Conservation (phyloP, 2,888 invertebrate species). For the Archips crataeganus region DNA sequence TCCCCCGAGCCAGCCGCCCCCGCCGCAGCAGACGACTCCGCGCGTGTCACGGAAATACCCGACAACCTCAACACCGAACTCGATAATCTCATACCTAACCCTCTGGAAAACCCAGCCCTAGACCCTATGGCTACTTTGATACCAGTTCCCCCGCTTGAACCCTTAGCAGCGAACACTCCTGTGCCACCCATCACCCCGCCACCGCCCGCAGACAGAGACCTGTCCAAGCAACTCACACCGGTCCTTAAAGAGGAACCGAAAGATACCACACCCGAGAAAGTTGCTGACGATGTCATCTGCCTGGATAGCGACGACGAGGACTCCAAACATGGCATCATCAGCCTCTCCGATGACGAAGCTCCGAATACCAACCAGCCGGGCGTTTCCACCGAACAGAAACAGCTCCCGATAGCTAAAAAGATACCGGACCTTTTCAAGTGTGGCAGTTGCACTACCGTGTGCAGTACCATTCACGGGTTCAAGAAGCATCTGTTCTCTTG, state of each 20-base stretch:
- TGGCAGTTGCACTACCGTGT: constrained; percentile 54
- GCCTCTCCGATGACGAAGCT: constrained; percentile 58
- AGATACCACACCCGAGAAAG: constrained; percentile 44
- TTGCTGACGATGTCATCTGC: constrained; percentile 57
- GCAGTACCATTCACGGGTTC: constrained; percentile 52
- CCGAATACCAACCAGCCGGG: constrained; percentile 6
- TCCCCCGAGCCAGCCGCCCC: constrained; percentile 31
- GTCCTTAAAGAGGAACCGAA: constrained; percentile 57
- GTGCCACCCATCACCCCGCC: constrained; percentile 31
- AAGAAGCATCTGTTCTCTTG: constrained; percentile 58
- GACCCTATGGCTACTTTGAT: constrained; percentile 23
- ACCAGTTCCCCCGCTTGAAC: constrained; percentile 16
- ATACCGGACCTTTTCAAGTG: constrained; percentile 57
- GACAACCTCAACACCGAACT: background rate
- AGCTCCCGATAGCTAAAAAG: constrained; percentile 14
- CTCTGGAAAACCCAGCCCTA: background rate
- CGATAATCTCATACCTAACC: constrained; percentile 7
- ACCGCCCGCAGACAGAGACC: constrained; percentile 16
- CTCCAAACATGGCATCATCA: constrained; percentile 50
- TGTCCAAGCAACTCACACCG: constrained; percentile 44
- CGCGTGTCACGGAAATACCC: constrained; percentile 23
- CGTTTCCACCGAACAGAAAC: background rate
- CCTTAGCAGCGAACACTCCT: constrained; percentile 15
- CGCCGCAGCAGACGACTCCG: constrained; percentile 10
- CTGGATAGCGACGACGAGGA: constrained; percentile 78